These are phyloP conservation scores for Orthosia cruda DNA, from an alignment of 2,888 invertebrate species.

Conservation along the genomic window DNA sequence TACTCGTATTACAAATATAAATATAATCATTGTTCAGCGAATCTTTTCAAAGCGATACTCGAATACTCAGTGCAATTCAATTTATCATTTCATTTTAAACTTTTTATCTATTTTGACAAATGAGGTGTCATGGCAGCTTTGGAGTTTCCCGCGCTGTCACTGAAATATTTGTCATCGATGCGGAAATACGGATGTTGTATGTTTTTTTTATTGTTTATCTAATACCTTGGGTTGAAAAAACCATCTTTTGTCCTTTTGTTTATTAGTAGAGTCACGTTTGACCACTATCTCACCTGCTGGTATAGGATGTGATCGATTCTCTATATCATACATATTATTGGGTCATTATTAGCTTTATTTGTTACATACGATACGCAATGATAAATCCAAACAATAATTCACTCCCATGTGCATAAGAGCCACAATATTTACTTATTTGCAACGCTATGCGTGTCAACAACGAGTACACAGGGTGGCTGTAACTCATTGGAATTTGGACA, in stretches of 20 bases:
- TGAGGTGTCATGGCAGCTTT: slow-evolving; percentile 50
- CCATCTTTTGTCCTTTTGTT: neutral
- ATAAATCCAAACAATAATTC: neutral
- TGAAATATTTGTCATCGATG: slow-evolving; percentile 13
- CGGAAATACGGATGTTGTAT: neutral
- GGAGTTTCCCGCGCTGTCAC: slow-evolving; percentile 30
- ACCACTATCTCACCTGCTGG: too few species aligned
- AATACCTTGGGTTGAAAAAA: neutral
- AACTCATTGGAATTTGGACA: too few species aligned
- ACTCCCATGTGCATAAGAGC: neutral
- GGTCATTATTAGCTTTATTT: too few species aligned
- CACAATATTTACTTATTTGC: slow-evolving; percentile 14
- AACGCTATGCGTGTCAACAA: slow-evolving; percentile 10
- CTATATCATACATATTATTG: too few species aligned
- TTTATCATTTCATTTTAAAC: slow-evolving; percentile 23
- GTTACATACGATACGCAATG: neutral
- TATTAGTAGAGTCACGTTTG: too few species aligned
- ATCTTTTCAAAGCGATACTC: neutral
- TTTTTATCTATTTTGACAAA: slow-evolving; percentile 43
- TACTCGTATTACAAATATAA: too few species aligned
- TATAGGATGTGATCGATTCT: too few species aligned
- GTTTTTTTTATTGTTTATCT: neutral
- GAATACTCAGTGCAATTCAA: slow-evolving; percentile 5
- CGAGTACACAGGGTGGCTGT: too few species aligned
- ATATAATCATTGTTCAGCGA: too few species aligned